Base-by-base conservation (phyloP, 2,113 vertebrate genomes). In the Misgurnus anguillicaudatus region DNA sequence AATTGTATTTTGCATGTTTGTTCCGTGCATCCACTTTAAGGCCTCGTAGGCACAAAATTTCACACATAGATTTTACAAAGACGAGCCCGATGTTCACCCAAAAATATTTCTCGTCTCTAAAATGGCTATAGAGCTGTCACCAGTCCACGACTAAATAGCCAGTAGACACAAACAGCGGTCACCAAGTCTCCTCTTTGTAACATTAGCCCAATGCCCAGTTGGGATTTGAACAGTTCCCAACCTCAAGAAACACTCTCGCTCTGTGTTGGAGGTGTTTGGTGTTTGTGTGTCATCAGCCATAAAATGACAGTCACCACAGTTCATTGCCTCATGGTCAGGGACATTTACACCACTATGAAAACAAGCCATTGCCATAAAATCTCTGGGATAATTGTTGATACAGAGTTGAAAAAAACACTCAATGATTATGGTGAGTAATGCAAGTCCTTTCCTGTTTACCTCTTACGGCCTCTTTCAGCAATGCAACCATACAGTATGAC, bases 361-460 rank as follows among this genome's bases (percentile, higher is more conserved):
- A 89, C 86, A 89, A 83, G 71, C 79, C 7, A 0, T 76, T 86
- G 86, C 87, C 84, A 88, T 57, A 81, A 84, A 83, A 82, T 36
- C 63, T 80, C 80, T 77, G 58, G 87, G 85, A 89, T 88, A 89
- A 88, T 86, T 90, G 83, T 89, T 88, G 77, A 86, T 73, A 78
- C 51, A 38, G 73, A 84, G 80, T 79, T 77, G 67, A 86, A 88
- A 85, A 86, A 74, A 84, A 89, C 85, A 90, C 89, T 82, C 85
- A 81, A 83, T 17, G 77, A 89, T 87, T 84, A 89, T 88, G 85
- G 84, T 84, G 79, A 19, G 5, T 47, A 66, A 31, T 62, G 62
- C 39, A 8, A 64, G 75, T 48, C 16, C 21, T 83, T 75, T 83
- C 64, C 74, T 77, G 48, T 74, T 69, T 51, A 38, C 39, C 55